A percentile compares a stretch with the other conserved stretches of the same genome.
These are phyloP conservation scores for Eudorcas thomsonii DNA, from an alignment of 2,113 vertebrate genomes.

Conservation along the genomic window DNA sequence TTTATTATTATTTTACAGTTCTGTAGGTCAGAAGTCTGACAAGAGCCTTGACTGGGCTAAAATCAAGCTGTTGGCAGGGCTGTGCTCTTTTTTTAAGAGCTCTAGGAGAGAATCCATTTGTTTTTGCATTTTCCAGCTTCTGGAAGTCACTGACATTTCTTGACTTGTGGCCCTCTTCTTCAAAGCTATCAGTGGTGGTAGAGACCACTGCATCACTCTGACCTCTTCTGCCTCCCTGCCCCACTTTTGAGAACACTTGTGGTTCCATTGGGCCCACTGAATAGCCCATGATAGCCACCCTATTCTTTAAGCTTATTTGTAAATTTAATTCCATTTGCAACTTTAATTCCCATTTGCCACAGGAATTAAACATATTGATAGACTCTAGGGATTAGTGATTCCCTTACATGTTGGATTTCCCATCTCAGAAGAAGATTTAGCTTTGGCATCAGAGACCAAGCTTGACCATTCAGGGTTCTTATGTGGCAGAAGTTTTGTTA, in stretches of 20 bases:
- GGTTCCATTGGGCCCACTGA: not conserved
- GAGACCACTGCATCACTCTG: not conserved
- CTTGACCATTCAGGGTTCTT: not conserved
- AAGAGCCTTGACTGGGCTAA: not conserved
- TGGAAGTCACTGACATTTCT: not conserved
- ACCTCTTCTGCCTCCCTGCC: not conserved
- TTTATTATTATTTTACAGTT: not conserved
- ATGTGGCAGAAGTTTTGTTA: not conserved
- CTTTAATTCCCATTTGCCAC: not conserved
- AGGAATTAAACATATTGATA: not conserved
- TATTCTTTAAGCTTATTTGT: not conserved
- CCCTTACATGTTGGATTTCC: not conserved
- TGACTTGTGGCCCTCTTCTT: not conserved
- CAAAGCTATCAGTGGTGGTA: not conserved
- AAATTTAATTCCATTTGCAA: not conserved
- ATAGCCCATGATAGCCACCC: not conserved
- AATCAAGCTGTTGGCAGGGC: not conserved
- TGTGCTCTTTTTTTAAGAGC: not conserved
- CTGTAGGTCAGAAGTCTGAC: not conserved
- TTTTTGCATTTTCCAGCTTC: not conserved
- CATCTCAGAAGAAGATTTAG: not conserved
- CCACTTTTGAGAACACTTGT: not conserved
- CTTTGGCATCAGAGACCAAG: not conserved
- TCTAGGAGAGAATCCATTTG: not conserved
- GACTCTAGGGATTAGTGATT: not conserved